Evolutionary conservation across 2,888 invertebrate species (phyloP).

Genomic region (Ophioninae sp.): DNA sequence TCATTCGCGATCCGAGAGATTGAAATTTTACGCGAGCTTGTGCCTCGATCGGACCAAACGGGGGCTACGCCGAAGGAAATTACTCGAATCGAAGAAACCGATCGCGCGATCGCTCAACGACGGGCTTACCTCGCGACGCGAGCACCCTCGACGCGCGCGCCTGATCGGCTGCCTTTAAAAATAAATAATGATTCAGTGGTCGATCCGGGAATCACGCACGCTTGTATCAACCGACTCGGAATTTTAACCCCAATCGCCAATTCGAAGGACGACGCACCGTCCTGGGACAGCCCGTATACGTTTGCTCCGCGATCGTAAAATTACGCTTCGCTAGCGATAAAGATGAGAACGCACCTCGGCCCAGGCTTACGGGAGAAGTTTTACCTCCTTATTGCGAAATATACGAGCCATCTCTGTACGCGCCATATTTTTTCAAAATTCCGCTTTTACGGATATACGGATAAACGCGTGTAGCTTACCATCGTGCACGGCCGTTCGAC

Average conservation of each 20-base stretch:
- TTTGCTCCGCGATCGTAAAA: conserved; percentile 78
- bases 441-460: neutral
- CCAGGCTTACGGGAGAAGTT: conserved; percentile 60
- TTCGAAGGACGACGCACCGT: neutral
- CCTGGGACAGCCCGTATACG: conserved; percentile 63
- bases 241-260: too few relatives aligned
- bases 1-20: neutral
- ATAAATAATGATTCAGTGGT: too few relatives aligned
- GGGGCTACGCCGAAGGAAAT: conserved; percentile 15
- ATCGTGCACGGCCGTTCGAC: conserved; percentile 65
- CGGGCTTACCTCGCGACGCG: too few relatives aligned
- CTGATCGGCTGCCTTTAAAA: too few relatives aligned
- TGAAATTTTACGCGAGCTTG: conserved; percentile 22
- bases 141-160: too few relatives aligned
- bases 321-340: conserved; percentile 73
- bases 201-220: too few relatives aligned
- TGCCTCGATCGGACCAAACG: conserved; percentile 40
- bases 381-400: conserved; percentile 61
- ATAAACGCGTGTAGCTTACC: conserved; percentile 63
- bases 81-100: conserved; percentile 20
- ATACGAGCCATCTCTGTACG: conserved; percentile 37
- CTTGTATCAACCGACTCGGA: too few relatives aligned
- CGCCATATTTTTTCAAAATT: neutral
- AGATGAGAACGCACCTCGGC: conserved; percentile 48
- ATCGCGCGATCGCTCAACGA: conserved; percentile 35